phyloP scores from a whole-genome alignment of 2,113 vertebrate genomes.

The Lonchura striata region DNA sequence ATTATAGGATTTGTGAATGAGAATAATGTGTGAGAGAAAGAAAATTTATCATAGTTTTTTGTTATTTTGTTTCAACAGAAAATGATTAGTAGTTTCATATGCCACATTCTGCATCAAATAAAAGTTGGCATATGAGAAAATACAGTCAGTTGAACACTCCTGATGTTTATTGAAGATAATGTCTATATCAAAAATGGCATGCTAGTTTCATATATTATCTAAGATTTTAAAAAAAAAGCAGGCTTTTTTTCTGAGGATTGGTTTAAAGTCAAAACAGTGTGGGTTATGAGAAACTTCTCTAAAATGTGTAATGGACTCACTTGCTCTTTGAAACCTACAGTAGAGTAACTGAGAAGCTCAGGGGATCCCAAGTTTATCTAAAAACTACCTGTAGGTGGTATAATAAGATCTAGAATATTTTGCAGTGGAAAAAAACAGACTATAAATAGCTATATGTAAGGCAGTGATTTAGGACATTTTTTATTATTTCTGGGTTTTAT shows the following conservation, averaged over 20 bases:
- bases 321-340: not conserved
- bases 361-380: not conserved
- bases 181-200: not conserved
- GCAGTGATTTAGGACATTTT: not conserved
- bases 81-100: not conserved
- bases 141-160: not conserved
- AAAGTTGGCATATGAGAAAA: not conserved
- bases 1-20: constrained; percentile 11
- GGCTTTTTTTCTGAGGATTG: not conserved
- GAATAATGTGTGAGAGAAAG: not conserved
- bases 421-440: not conserved
- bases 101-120: not conserved
- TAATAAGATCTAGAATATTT: constrained; percentile 57
- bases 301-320: accelerated
- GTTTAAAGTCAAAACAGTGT: not conserved
- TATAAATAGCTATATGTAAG: not conserved
- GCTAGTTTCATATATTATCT: not conserved
- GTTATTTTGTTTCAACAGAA: constrained; percentile 2
- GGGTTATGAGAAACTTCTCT: not conserved
- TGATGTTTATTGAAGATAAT: not conserved
- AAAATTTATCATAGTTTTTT: not conserved
- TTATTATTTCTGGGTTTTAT: not conserved
- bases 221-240: not conserved
- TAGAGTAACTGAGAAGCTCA: not conserved
- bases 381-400: constrained; percentile 64